Base-by-base conservation (phyloP, 64 coral and sea anemone species). In the Dendrophyllia cribrosa region DNA sequence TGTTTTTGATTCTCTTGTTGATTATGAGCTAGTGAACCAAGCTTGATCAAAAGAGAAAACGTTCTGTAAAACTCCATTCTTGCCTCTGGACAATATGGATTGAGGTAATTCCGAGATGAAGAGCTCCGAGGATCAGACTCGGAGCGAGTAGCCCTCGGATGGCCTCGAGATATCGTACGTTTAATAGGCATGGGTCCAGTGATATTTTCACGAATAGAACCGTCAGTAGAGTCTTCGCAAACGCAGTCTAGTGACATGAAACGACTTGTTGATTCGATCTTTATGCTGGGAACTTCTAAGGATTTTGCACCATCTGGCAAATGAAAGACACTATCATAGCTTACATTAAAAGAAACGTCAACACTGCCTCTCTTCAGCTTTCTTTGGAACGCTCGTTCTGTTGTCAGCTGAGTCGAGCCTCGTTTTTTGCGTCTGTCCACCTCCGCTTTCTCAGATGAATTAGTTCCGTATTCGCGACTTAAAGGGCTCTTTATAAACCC, bases 231-330 rank as follows among this genome's bases (percentile, higher is more conserved):
- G 59, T 89, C 77, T 19, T 81, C 88, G 10, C 79, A 73, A 89
- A 89, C 92, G 73, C 88, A 97, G 15, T 97, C 93, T 56, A 97
- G 63, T 24, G 87, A 97, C 95, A 94, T 91, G 65, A 90, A 97
- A 26, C 92, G 79, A 48, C 63, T 94, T 11, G 51, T 86, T 2
- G 95, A 94, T 51, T 97, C 95, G 62, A 97, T 97, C 75, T 93
- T 97, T 20, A 94, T 77, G 48, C 75, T 91, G 49, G 95, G 95
- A 81, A 97, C 72, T 14, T 97, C 91, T 76, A 97, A 77, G 10
- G 91, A 87, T 43, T 85, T 85, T 34, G 59, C 60, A 25, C 60
- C 34, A 8, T 92, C 79, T 82, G 78, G 24, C 56, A 58, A 20
- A 81, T 62, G 77, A 61, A 43, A 13, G 34, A 16, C 59, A 43